Evolutionary conservation across 2,113 vertebrate species (phyloP).

Genomic region (Hystrix cristata): DNA sequence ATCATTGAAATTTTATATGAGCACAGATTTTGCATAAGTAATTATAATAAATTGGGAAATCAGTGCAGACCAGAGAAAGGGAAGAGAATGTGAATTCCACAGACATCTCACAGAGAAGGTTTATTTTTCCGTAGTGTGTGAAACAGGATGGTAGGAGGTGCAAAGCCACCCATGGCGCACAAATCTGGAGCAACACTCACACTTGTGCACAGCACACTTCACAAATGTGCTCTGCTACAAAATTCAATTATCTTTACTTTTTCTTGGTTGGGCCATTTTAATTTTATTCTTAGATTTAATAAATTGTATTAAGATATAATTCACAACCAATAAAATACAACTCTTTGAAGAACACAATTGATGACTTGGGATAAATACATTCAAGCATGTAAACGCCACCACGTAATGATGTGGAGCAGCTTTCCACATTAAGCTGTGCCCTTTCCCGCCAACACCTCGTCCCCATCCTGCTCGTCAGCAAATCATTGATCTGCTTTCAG

Average conservation of each 20-base stretch:
- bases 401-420: too few species aligned
- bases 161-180: too few species aligned
- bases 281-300: neutral
- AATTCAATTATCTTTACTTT: neutral
- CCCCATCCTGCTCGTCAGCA: neutral
- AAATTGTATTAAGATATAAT: neutral
- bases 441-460: neutral
- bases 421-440: neutral
- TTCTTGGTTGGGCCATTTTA: accelerated
- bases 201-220: neutral
- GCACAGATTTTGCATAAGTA: neutral
- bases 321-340: neutral
- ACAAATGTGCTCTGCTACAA: neutral
- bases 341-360: neutral
- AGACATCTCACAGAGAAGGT: neutral
- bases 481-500: neutral
- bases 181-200: neutral
- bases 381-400: neutral
- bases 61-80: neutral
- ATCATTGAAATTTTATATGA: neutral
- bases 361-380: neutral
- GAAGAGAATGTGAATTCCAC: neutral
- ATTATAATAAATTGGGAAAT: conserved; percentile 17
- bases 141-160: neutral
- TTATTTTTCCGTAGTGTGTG: neutral